These are phyloP conservation scores for Matsumyia berberina DNA, from an alignment of 2,888 invertebrate species.

Conservation along the genomic window DNA sequence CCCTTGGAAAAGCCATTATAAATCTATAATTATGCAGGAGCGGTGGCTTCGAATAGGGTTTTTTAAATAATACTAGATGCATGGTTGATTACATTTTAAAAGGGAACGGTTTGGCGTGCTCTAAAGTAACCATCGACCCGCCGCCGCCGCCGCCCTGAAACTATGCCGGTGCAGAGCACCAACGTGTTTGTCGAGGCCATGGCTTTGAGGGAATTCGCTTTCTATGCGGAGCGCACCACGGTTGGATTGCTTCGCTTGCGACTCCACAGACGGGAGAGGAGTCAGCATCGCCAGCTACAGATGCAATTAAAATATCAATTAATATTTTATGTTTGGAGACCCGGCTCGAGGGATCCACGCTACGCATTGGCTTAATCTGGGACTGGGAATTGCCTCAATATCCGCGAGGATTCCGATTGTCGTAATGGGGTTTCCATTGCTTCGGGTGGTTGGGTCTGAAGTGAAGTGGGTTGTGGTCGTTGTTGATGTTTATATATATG, in stretches of 20 bases:
- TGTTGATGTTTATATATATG: not conserved
- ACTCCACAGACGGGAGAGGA: conserved; percentile 25
- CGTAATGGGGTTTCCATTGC: conserved; percentile 32
- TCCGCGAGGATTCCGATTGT: conserved; percentile 48
- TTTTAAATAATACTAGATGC: conserved; percentile 72
- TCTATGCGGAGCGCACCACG: conserved; percentile 58
- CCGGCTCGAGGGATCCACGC: conserved; percentile 15
- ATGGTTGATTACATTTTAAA: conserved; percentile 76
- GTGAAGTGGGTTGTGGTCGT: not conserved
- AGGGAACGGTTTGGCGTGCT: conserved; percentile 61
- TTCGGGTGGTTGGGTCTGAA: not conserved
- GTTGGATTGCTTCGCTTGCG: conserved; percentile 60
- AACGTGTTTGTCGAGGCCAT: conserved; percentile 42
- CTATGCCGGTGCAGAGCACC: conserved; percentile 37
- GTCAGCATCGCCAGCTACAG: conserved; percentile 36
- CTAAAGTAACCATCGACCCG: conserved; percentile 59
- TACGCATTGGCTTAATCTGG: conserved; percentile 57
- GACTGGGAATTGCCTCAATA: conserved; percentile 52
- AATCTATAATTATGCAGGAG: conserved; percentile 75
- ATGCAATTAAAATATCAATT: conserved; percentile 76
- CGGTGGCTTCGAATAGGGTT: conserved; percentile 61
- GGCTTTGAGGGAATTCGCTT: conserved; percentile 62
- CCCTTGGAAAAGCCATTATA: conserved; percentile 66
- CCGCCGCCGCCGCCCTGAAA: conserved; percentile 9
- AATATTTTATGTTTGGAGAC: conserved; percentile 75